Evolutionary conservation across 2,113 vertebrate species (phyloP).

Genomic region (Salminus brasiliensis): DNA sequence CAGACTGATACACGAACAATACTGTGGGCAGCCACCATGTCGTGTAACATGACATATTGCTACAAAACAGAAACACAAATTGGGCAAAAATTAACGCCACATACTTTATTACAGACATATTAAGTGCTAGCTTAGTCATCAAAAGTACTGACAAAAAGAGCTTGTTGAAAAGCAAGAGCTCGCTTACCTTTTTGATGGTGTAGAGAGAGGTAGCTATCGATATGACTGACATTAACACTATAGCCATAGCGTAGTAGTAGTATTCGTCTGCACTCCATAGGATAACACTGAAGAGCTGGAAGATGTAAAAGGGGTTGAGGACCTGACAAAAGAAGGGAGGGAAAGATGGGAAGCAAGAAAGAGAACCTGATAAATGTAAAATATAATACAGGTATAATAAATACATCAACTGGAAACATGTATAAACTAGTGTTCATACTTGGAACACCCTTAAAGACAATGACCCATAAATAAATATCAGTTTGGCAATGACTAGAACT

Average conservation of each 20-base stretch:
- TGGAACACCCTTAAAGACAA: too few species aligned
- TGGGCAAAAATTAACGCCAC: neutral
- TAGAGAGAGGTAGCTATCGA: conserved; percentile 96
- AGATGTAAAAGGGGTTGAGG: conserved; percentile 99
- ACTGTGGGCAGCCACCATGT: conserved; percentile 97
- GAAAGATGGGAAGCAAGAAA: conserved; percentile 5
- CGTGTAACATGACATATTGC: conserved; percentile 97
- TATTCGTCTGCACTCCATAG: conserved; percentile 94
- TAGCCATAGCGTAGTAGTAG: conserved; percentile 95
- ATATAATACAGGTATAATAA: too few species aligned
- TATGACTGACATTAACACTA: conserved; percentile 95
- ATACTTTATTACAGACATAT: neutral
- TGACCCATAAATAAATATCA: too few species aligned
- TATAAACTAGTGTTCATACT: too few species aligned
- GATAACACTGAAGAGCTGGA: conserved; percentile 98
- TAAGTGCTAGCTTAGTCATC: too few species aligned
- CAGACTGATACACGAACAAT: conserved; percentile 92
- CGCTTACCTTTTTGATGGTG: conserved; percentile 95
- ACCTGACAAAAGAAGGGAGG: conserved; percentile 78
- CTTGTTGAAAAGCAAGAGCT: too few species aligned
- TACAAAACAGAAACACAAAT: conserved; percentile 65
- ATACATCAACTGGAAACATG: too few species aligned
- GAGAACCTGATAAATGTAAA: neutral
- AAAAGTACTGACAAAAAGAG: neutral
- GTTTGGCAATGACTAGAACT: too few species aligned